These are phyloP conservation scores for Paelopatides confundens DNA, from an alignment of 53 echinoderm and acorn worm genomes.

Conservation along the genomic window DNA sequence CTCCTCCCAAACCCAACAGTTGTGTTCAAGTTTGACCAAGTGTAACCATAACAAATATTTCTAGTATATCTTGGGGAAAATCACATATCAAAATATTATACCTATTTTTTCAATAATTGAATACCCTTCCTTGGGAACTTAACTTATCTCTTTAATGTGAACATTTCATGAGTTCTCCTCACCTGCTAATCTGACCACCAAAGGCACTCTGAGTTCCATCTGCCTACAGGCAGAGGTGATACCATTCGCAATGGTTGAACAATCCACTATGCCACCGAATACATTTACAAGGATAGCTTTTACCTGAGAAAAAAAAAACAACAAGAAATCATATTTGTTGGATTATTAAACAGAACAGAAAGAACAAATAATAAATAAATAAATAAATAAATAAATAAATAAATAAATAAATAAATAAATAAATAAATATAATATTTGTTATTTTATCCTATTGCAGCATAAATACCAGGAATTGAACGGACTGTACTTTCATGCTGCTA, in stretches of 20 bases:
- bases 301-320: slow-evolving; percentile 62
- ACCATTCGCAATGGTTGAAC: slow-evolving; percentile 94
- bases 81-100: no score
- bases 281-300: slow-evolving; percentile 95
- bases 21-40: neutral
- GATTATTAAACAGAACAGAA: neutral
- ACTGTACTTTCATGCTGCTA: no score
- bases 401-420: neutral
- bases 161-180: neutral
- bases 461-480: no score
- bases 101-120: no score
- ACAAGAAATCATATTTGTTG: neutral
- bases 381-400: no score
- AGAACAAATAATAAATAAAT: no score
- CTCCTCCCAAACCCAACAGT: neutral
- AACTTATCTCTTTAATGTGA: no score
- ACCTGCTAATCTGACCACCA: slow-evolving; percentile 97
- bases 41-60: no score
- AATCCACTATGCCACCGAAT: slow-evolving; percentile 98
- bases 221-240: slow-evolving; percentile 85
- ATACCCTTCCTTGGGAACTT: no score
- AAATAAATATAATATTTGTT: neutral
- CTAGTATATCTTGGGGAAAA: no score
- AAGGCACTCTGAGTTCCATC: slow-evolving; percentile 90
- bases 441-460: neutral